Conservation (phyloP, 2,113 vertebrate species). For the Lycocorax pyrrhopterus region DNA sequence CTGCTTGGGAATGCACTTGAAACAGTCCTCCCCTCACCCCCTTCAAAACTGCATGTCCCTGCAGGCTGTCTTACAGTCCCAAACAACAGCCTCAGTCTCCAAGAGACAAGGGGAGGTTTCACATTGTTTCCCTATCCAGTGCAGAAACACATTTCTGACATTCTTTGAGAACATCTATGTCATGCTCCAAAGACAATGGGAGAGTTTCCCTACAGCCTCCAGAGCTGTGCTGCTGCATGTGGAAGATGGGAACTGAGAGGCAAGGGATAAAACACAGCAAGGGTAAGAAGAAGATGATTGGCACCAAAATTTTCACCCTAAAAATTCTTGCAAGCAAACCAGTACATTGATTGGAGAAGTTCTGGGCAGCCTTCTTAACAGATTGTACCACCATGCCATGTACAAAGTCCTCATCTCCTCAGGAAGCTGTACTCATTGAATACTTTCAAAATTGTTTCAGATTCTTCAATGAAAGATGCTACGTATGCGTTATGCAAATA, state of each 20-base stretch:
- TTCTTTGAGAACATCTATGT: neutral
- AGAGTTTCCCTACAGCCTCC: neutral
- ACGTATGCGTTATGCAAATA: neutral
- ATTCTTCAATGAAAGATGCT: neutral
- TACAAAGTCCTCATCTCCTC: neutral
- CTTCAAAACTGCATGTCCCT: neutral
- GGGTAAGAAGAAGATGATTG: neutral
- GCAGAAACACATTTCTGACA: neutral
- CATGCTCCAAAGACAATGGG: neutral
- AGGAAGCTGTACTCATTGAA: neutral
- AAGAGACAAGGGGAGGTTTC: neutral
- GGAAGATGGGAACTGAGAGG: neutral
- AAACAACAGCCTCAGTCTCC: neutral
- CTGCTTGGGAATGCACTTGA: neutral
- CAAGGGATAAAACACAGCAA: neutral
- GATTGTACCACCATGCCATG: neutral
- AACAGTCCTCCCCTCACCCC: neutral
- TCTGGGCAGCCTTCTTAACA: neutral
- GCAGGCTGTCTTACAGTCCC: neutral
- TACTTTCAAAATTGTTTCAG: neutral
- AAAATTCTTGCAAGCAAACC: neutral
- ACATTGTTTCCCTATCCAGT: rapidly evolving
- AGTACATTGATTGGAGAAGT: neutral
- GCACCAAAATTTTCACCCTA: neutral
- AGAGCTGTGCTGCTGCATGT: neutral